Evolutionary conservation across 2,888 invertebrate species (phyloP).

Genomic region (Nomada fabriciana): DNA sequence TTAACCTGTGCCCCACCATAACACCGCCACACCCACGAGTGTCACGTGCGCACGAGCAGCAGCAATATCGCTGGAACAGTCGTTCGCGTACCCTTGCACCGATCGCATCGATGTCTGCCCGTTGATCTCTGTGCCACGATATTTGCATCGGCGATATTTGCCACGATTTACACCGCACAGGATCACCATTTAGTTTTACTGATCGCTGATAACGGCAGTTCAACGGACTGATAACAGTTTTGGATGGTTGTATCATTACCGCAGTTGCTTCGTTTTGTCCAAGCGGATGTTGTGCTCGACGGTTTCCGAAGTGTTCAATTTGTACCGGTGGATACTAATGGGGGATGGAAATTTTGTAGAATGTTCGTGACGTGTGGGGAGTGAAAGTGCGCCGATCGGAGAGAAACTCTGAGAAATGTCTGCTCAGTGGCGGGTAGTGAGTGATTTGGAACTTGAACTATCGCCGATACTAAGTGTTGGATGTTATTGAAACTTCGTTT

Average conservation of each 20-base stretch:
- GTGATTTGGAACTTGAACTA: too few species aligned
- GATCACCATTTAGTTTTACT: not conserved
- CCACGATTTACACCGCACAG: not conserved
- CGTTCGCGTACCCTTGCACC: constrained; percentile 76
- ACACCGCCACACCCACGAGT: constrained; percentile 66
- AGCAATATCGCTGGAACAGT: constrained; percentile 72
- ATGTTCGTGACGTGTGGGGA: not conserved
- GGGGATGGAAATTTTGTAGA: not conserved
- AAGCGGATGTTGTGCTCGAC: not conserved
- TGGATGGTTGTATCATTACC: not conserved
- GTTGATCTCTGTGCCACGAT: not conserved
- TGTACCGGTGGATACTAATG: too few species aligned
- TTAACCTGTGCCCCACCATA: constrained; percentile 65
- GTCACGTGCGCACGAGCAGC: constrained; percentile 83
- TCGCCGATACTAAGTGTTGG: too few species aligned
- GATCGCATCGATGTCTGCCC: constrained; percentile 34
- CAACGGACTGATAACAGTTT: not conserved
- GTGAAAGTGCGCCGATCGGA: constrained; percentile 28
- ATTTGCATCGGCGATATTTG: not conserved
- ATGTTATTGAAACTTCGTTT: too few species aligned
- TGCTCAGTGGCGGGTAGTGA: too few species aligned
- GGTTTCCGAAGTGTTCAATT: not conserved
- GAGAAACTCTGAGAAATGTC: too few species aligned
- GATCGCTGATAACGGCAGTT: not conserved
- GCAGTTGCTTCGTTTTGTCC: not conserved